A percentile compares a stretch with the other conserved stretches of the same genome.
These are phyloP conservation scores for Nyctibius grandis DNA, from an alignment of 2,797 vertebrate genomes.

Conservation along the genomic window DNA sequence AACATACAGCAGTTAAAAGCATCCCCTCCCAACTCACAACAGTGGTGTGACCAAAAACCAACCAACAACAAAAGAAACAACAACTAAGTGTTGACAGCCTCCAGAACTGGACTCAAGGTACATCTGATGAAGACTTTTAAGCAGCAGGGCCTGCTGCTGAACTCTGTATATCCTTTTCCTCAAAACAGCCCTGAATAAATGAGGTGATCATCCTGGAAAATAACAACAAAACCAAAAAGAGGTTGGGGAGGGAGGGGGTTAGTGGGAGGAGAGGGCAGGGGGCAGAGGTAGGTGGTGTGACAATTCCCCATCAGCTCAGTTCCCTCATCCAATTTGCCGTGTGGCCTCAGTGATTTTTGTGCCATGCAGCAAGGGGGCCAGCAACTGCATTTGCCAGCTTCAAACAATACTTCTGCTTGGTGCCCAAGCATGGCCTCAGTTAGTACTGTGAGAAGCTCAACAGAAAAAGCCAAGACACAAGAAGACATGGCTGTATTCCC, in stretches of 20 bases:
- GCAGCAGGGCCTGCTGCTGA: not conserved
- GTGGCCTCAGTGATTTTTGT: not conserved
- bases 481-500: not conserved
- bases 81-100: not conserved
- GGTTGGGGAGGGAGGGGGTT: rapidly evolving
- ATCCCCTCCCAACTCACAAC: not conserved
- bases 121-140: not conserved
- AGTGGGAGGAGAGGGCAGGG: not conserved
- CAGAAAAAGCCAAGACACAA: not conserved
- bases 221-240: not conserved
- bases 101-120: not conserved
- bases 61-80: not conserved
- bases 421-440: not conserved
- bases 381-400: not conserved
- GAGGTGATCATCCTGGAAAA: not conserved
- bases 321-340: not conserved
- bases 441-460: not conserved
- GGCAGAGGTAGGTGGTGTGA: not conserved
- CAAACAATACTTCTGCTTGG: not conserved
- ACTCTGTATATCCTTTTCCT: not conserved
- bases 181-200: not conserved
- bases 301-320: not conserved
- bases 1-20: not conserved
- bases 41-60: not conserved
- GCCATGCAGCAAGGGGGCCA: not conserved